These are phyloP conservation scores for Coremacera marginata DNA, from an alignment of 2,888 invertebrate genomes.

Conservation along the genomic window DNA sequence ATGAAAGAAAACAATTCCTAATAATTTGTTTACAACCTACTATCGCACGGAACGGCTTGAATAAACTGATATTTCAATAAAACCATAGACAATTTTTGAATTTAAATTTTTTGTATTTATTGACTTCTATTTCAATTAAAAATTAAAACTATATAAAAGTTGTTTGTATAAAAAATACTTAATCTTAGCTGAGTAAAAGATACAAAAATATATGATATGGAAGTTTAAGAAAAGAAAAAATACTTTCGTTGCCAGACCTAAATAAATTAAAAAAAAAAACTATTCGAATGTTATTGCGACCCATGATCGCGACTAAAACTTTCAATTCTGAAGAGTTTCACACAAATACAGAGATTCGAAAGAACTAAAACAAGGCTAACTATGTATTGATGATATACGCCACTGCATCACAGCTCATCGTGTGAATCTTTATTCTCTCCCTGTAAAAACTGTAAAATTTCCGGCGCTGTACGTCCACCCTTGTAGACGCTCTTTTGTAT, in stretches of 20 bases:
- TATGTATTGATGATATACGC: neutral
- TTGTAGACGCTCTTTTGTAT: constrained; percentile 72
- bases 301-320: neutral
- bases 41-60: too few relatives aligned
- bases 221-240: neutral
- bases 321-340: neutral
- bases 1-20: too few relatives aligned
- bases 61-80: too few relatives aligned
- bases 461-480: constrained; percentile 72
- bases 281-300: neutral
- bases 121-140: neutral
- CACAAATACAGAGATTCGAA: neutral
- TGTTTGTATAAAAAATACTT: too few relatives aligned
- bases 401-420: constrained; percentile 26
- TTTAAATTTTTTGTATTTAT: neutral
- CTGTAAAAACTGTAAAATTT: constrained; percentile 72
- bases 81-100: too few relatives aligned
- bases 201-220: neutral
- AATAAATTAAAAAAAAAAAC: neutral
- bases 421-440: neutral
- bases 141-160: too few relatives aligned
- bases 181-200: neutral
- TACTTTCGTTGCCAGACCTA: neutral
- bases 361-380: neutral
- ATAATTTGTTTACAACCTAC: too few relatives aligned